Base-by-base conservation (phyloP, 2,113 vertebrate genomes). In the Numida meleagris region DNA sequence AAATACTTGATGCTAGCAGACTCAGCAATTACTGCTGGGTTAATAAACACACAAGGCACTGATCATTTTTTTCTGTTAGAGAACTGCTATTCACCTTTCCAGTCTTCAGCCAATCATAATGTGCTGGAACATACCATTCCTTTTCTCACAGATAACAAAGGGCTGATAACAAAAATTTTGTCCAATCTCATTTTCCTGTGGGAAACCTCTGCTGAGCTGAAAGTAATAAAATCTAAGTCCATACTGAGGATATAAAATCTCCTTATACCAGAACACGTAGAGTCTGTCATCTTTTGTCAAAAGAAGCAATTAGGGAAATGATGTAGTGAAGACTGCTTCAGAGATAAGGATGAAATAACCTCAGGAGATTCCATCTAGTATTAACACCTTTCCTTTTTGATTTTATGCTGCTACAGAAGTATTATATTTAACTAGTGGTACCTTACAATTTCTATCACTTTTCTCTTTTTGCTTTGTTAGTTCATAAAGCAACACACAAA, bases 1-100 rank as follows among this genome's bases (percentile, higher is more conserved):
- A 87, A 93, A 72, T 40, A 88, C 61, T 17, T 14, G 38, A 68
- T 66, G n/a, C 29, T 72, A 91, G 66, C 71, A 90, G 62, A 89
- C 66, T 93, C 94, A 84, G 94, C 92, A 84, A 34, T 86, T 88
- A 78, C 51, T 86, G 19, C n/a, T 95, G 77, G 33, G 23, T n/a
- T 65, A 57, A 66, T 40, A 90, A 95, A 68, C 27, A 82, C n/a
- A 57, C 29, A 51, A 82, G 36, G 40, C 24, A 72, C 57, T 68
- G 42, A 50, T 38, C 43, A 48, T 59, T 88, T 92, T 91, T 68
- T 94, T 84, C 59, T 83, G 21, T 23, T 78, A 53, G 14, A 72
- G 59, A 95, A 89, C 62, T 1, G 3, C 36, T 89, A 58, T 50
- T 87, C 45, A 80, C 66, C 71, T 87, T 93, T 87, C 40, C 74